Evolutionary conservation across 1,140 invertebrate genomes (phyloP), one percentile per base, ranked within the genome.

Genomic region (Thaumatotibia leucotreta): DNA sequence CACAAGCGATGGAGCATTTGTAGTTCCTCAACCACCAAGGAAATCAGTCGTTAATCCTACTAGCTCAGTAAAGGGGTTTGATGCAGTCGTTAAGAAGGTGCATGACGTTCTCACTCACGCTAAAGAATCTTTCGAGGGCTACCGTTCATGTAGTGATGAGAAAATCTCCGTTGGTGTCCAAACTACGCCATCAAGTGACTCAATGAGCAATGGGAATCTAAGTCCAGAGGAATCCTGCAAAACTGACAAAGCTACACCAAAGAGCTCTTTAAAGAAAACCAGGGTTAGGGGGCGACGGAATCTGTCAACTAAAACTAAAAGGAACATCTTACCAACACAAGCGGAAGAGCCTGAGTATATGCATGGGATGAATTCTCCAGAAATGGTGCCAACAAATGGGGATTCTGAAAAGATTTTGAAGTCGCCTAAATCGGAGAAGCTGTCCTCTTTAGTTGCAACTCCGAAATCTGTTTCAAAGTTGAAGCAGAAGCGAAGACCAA

Each of bases 291-390:
- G 87, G 20, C 79, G 89, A 52, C 72, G 91, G 63, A 85, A 83
- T 14, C 77, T 91, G 4, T 75, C 83, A 0, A 83, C 81, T 1
- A 91, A 91, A 72, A 86, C 83, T n/a, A 91, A 92, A 68, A 80
- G 86, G 2, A 83, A 88, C 0, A 73, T 91, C 63, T 64, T 92
- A 39, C 88, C 91, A 0, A 86, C 88, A 4, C 91, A 90, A 62
- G 76, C 71, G 0, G 91, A 92, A 67, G 85, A 89, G 20, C 76
- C 82, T 0, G 88, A 91, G 58, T 83, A 82, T 20, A 81, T 84
- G 70, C 84, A 90, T 29, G 84, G 82, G 0, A 89, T 90, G 70
- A 86, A 91, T 72, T 92, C 91, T n/a, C 91, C 90, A n/a, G 90
- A 91, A 80, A 90, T 90, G 83, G 75, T 91, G 27, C 82, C 86